phyloP scores from a whole-genome alignment of 2,113 vertebrate genomes.

The Corvus hawaiiensis region DNA sequence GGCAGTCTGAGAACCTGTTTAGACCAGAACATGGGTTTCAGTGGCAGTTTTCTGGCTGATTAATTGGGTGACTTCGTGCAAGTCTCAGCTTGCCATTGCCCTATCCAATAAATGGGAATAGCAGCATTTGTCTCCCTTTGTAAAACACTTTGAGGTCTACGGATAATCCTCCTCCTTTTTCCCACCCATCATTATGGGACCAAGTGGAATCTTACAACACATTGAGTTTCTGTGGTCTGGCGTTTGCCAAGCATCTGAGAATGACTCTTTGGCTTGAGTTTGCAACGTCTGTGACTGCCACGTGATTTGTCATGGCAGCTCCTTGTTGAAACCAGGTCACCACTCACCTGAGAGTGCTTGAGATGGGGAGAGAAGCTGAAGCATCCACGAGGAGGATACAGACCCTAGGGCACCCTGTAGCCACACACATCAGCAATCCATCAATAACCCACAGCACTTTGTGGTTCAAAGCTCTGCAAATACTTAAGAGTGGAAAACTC shows the following conservation, averaged over 20 bases:
- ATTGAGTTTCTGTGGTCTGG: slow-evolving; percentile 60
- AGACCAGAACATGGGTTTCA: slow-evolving; percentile 52
- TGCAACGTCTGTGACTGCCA: not conserved
- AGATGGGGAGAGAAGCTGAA: not conserved
- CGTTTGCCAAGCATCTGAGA: slow-evolving; percentile 28
- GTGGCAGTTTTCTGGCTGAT: slow-evolving; percentile 55
- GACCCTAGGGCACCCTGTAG: not conserved
- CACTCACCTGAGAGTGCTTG: not conserved
- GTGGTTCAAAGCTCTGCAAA: not conserved
- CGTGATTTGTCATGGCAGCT: not conserved
- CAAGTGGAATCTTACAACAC: slow-evolving; percentile 53
- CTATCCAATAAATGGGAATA: slow-evolving; percentile 49
- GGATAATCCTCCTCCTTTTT: slow-evolving; percentile 55
- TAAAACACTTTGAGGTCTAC: slow-evolving; percentile 50
- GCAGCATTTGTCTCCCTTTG: slow-evolving; percentile 45
- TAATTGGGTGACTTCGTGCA: slow-evolving; percentile 50
- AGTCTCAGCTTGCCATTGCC: not conserved
- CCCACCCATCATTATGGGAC: slow-evolving; percentile 61
- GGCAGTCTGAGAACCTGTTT: slow-evolving; percentile 53
- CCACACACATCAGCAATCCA: not conserved
- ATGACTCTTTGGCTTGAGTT: slow-evolving; percentile 40
- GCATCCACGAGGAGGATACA: not conserved
- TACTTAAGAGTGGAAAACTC: not conserved
- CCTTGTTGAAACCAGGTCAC: slow-evolving; percentile 32
- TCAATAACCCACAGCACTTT: not conserved